A percentile compares a stretch with the other conserved stretches of the same genome.
Evolutionary conservation across 2,888 invertebrate species (phyloP).

Genomic region (Galerucella calmariensis): DNA sequence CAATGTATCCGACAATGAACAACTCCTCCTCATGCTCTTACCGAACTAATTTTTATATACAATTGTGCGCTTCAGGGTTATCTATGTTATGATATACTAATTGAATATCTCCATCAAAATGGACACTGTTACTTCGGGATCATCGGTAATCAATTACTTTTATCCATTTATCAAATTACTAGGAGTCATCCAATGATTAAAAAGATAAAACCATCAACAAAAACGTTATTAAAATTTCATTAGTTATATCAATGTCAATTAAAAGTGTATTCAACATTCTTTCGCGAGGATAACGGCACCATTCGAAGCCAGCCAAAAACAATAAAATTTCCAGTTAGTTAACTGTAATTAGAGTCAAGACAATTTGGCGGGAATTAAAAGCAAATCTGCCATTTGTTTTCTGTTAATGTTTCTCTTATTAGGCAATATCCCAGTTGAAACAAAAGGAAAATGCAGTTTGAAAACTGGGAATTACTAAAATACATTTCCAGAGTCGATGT

Average conservation of each 20-base stretch:
- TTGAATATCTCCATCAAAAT: no score
- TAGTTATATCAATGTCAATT: constrained; percentile 20
- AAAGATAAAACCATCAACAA: not conserved
- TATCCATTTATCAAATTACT: not conserved
- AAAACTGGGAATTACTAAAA: constrained; percentile 52
- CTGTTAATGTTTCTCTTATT: constrained; percentile 49
- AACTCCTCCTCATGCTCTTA: no score
- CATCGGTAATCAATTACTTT: no score
- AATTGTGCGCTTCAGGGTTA: no score
- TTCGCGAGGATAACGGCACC: constrained; percentile 23
- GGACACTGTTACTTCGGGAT: no score
- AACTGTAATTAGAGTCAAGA: constrained; percentile 47
- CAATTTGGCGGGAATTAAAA: constrained; percentile 52
- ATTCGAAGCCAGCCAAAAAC: constrained; percentile 21
- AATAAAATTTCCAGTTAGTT: constrained; percentile 49
- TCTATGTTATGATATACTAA: no score
- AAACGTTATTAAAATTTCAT: not conserved
- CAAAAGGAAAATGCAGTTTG: constrained; percentile 49
- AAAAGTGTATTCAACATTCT: constrained; percentile 20
- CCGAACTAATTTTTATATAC: no score
- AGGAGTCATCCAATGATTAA: not conserved
- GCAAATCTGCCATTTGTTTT: constrained; percentile 47
- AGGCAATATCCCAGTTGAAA: constrained; percentile 49
- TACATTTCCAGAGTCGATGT: constrained; percentile 53
- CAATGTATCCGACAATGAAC: no score